Conservation (phyloP, 2,113 vertebrate genomes). For the Taurulus bubalis region DNA sequence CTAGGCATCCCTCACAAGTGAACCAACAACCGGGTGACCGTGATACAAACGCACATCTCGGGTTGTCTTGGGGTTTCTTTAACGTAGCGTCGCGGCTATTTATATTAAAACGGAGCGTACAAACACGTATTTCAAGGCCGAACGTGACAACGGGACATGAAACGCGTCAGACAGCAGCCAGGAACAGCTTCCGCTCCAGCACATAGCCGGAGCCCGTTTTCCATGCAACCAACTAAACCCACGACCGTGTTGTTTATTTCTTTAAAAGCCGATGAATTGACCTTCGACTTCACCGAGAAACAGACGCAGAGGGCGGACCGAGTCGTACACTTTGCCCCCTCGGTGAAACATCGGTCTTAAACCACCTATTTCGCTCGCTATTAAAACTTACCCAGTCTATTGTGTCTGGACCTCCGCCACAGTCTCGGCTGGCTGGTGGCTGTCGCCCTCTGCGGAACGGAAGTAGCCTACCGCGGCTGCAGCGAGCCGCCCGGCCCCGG, state of each 20-base stretch:
- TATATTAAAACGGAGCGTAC: fast-evolving
- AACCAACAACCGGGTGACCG: not conserved
- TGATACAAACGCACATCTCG: fast-evolving
- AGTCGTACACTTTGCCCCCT: fast-evolving
- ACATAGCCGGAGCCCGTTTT: slow-evolving; percentile 69
- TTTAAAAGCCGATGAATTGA: slow-evolving; percentile 22
- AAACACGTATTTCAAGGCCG: fast-evolving
- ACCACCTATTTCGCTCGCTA: not conserved
- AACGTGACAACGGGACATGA: not conserved
- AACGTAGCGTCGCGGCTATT: fast-evolving
- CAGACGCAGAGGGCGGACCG: not conserved
- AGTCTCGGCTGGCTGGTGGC: slow-evolving; percentile 82
- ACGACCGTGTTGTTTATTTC: slow-evolving; percentile 57
- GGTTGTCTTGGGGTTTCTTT: fast-evolving
- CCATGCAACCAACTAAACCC: slow-evolving; percentile 49
- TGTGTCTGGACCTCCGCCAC: slow-evolving; percentile 82
- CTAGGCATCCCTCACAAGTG: slow-evolving; percentile 42
- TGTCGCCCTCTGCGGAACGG: slow-evolving; percentile 89
- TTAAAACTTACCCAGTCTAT: slow-evolving; percentile 77
- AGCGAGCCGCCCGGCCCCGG: slow-evolving; percentile 71
- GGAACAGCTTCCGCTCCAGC: slow-evolving; percentile 47
- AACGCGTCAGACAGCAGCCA: not conserved
- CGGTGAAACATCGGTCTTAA: not conserved
- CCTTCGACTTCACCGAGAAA: not conserved
- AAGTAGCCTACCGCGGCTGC: slow-evolving; percentile 87